A percentile compares a stretch with the other conserved stretches of the same genome.
These are phyloP conservation scores for Lagodon rhomboides DNA, from an alignment of 2,797 vertebrate genomes.

Conservation along the genomic window DNA sequence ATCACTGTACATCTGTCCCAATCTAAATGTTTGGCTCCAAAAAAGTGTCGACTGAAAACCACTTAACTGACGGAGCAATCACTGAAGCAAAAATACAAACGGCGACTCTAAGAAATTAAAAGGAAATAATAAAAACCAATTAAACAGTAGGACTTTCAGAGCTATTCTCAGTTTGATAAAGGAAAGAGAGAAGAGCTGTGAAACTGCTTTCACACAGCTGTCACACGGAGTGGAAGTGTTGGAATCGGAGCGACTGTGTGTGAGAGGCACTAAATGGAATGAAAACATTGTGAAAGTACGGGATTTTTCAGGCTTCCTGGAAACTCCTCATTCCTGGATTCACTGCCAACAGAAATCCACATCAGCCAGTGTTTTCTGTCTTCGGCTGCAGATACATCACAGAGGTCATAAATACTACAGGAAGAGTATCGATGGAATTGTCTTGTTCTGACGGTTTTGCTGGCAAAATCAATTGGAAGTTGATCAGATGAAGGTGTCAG, in stretches of 20 bases:
- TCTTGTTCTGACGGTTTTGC: background rate
- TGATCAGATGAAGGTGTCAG: background rate
- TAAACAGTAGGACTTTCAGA: background rate
- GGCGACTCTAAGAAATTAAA: too few relatives aligned
- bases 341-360: conserved; percentile 19
- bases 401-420: conserved; percentile 4
- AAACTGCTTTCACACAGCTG: conserved; percentile 1
- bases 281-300: conserved; percentile 43
- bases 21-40: background rate
- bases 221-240: conserved; percentile 3
- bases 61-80: background rate
- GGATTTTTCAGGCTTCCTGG: conserved; percentile 22
- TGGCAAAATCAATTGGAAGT: background rate
- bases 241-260: conserved; percentile 1
- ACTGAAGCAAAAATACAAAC: background rate
- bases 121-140: background rate
- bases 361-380: conserved; percentile 4
- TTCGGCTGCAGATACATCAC: conserved; percentile 1
- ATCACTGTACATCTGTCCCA: too few relatives aligned
- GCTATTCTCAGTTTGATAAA: background rate
- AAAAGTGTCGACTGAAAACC: background rate
- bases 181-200: background rate
- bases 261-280: conserved; percentile 8
- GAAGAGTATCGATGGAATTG: background rate
- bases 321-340: conserved; percentile 31